Evolutionary conservation across 2,797 vertebrate genomes (phyloP).

Genomic region (Geotrypetes seraphini): DNA sequence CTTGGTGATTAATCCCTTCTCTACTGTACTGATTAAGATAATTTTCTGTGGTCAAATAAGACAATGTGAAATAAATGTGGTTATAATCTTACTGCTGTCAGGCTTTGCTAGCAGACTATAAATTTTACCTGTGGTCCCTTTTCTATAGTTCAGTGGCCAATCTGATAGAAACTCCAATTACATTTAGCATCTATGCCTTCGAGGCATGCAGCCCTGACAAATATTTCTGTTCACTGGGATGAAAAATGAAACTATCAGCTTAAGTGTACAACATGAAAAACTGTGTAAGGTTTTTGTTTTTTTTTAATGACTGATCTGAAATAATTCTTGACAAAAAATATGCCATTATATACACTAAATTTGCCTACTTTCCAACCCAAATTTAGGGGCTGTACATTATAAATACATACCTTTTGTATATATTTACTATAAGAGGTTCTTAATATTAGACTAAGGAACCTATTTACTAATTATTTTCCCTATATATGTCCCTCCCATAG

Average conservation of each 20-base stretch:
- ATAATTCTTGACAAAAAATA: too few relatives aligned
- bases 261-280: conserved; percentile 21
- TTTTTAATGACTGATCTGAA: too few relatives aligned
- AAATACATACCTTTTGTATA: too few relatives aligned
- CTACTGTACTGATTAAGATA: conserved; percentile 2
- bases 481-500: too few relatives aligned
- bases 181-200: conserved; percentile 57
- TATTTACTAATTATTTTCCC: too few relatives aligned
- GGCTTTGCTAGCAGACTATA: conserved; percentile 40
- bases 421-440: too few relatives aligned
- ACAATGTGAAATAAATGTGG: conserved; percentile 31
- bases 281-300: conserved; percentile 13
- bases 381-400: too few relatives aligned
- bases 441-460: too few relatives aligned
- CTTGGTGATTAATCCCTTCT: too few relatives aligned
- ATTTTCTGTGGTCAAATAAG: conserved; percentile 33
- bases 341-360: too few relatives aligned
- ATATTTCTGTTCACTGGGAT: conserved; percentile 62
- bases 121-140: conserved; percentile 46
- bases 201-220: conserved; percentile 59
- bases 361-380: too few relatives aligned
- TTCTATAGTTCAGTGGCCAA: conserved; percentile 47
- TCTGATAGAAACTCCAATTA: conserved; percentile 65
- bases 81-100: conserved; percentile 36
- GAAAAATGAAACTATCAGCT: conserved; percentile 51